Conservation (phyloP, 2,797 vertebrate species). For the Merluccius polli region DNA sequence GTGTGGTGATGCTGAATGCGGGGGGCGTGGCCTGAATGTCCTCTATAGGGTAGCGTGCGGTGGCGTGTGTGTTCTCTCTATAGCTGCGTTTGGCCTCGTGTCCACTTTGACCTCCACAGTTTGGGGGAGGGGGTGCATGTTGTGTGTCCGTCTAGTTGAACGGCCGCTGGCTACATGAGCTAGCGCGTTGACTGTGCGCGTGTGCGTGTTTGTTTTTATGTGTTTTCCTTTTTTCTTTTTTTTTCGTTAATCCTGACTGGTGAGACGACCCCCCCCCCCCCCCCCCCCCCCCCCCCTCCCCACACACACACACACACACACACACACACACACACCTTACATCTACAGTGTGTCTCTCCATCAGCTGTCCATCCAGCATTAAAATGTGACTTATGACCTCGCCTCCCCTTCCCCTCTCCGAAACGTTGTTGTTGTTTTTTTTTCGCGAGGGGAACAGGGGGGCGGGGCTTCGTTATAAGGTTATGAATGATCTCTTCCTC, state of each 20-base stretch:
- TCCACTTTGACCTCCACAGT: neutral
- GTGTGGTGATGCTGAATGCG: neutral
- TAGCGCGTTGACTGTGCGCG: neutral
- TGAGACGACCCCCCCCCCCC: neutral
- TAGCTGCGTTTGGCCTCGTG: neutral
- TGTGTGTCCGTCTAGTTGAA: neutral
- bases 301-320: too few relatives aligned
- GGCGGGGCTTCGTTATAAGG: slow-evolving; percentile 60
- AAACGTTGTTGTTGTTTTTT: neutral
- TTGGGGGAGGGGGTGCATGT: neutral
- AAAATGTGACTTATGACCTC: neutral
- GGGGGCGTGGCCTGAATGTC: slow-evolving; percentile 2
- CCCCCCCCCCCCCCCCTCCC: neutral
- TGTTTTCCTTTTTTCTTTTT: neutral
- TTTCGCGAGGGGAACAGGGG: slow-evolving; percentile 24
- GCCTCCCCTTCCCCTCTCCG: slow-evolving; percentile 11
- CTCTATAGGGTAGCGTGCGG: neutral
- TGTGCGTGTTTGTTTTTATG: neutral
- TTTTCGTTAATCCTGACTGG: neutral
- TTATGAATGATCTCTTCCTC: slow-evolving; percentile 67
- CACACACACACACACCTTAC: neutral
- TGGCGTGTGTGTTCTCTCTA: neutral
- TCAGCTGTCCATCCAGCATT: slow-evolving; percentile 24
- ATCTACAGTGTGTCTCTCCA: slow-evolving; percentile 1
- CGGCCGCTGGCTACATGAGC: neutral